Evolutionary conservation across 2,113 vertebrate genomes (phyloP), one percentile per base, ranked within the genome.

Genomic region (Clarias batrachus): DNA sequence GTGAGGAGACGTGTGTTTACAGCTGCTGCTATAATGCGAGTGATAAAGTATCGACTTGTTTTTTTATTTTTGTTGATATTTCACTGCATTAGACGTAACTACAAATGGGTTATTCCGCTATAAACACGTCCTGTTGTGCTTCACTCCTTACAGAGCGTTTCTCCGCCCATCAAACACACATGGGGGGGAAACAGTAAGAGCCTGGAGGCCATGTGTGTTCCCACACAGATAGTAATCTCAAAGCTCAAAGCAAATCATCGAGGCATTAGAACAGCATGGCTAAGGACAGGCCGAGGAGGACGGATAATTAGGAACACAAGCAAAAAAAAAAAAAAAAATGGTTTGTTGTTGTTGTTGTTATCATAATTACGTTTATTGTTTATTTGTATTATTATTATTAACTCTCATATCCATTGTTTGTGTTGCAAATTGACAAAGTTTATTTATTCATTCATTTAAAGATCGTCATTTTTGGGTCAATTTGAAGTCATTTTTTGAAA

Each of bases 161-260:
- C 27, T 17, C 56, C 73, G n/a, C 74, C 48, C 87, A 54, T 74
- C 23, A 92, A 92, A 91, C 70, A 86, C 57, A 89, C 87, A 88
- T 25, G 19, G 84, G 63, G 87, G 91, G 89, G 83, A 48, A 89
- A 84, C 88, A 78, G 54, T 83, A 86, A 91, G 66, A 88, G 83
- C 89, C 91, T 88, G 3, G 54, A 90, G 92, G 92, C 89, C 87
- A 90, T 84, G 90, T 91, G 91, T 82, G 82, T 81, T 76, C 30
- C 83, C n/a, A 70, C 41, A 80, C 88, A 92, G 92, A 94, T 93
- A 90, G 90, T 84, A 33, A 95, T 94, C 93, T 93, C 63, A 91
- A 89, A 90, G 91, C 88, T 91, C 88, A 57, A 80, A 60, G 88
- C 88, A 92, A 94, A 92, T 93, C 91, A 92, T 91, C 86, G 60